Conservation (phyloP, 2,888 invertebrate species). For the Drosophila rellima region DNA sequence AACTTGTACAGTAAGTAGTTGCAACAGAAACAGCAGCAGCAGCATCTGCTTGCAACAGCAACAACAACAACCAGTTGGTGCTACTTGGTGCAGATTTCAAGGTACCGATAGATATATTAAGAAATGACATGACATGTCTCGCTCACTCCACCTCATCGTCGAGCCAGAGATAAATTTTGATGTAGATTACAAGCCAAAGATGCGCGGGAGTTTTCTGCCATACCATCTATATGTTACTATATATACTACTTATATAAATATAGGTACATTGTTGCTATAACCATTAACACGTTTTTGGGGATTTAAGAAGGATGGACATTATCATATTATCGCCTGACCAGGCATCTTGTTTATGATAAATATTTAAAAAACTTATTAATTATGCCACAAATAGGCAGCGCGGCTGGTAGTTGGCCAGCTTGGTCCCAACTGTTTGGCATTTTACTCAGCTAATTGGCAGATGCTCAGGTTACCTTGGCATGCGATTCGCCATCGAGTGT, state of each 20-base stretch:
- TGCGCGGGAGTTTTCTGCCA: slow-evolving; percentile 54
- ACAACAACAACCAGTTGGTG: slow-evolving; percentile 59
- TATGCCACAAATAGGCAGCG: slow-evolving; percentile 74
- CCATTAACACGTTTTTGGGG: slow-evolving; percentile 73
- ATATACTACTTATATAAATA: slow-evolving; percentile 25
- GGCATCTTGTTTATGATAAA: slow-evolving; percentile 75
- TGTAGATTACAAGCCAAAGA: slow-evolving; percentile 69
- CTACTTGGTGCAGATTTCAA: slow-evolving; percentile 77
- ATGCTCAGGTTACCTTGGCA: slow-evolving; percentile 34
- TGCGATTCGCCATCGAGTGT: slow-evolving; percentile 35
- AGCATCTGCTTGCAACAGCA: slow-evolving; percentile 43
- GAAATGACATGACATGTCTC: slow-evolving; percentile 80
- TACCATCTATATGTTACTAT: slow-evolving; percentile 2
- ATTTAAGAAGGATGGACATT: slow-evolving; percentile 62
- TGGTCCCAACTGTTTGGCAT: slow-evolving; percentile 44
- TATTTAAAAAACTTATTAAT: slow-evolving; percentile 78
- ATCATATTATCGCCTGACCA: slow-evolving; percentile 67
- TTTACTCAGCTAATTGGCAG: slow-evolving; percentile 72
- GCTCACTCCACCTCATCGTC: slow-evolving; percentile 60
- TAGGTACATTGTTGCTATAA: slow-evolving; percentile 24
- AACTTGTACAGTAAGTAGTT: slow-evolving; percentile 79
- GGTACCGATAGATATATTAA: slow-evolving; percentile 81
- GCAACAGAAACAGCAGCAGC: slow-evolving; percentile 40
- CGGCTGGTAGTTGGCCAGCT: slow-evolving; percentile 22
- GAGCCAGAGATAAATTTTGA: slow-evolving; percentile 74